phyloP scores from a whole-genome alignment of 2,113 vertebrate species.

The Tautogolabrus adspersus region DNA sequence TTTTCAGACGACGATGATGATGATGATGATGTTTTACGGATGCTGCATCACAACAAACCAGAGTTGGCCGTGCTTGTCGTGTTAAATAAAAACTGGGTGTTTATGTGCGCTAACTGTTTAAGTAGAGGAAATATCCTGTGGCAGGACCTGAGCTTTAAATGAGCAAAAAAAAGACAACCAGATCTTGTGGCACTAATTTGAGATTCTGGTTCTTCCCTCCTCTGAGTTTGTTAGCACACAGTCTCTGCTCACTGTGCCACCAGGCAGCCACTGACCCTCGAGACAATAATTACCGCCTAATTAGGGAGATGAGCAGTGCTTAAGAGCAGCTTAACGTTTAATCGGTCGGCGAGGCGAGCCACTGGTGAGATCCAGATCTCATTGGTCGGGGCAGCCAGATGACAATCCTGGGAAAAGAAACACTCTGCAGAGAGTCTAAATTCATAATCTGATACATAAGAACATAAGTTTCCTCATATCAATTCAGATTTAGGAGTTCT shows the following conservation, averaged over 20 bases:
- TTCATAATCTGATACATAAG: background rate
- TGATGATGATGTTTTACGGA: background rate
- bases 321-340: slow-evolving; percentile 75
- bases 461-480: background rate
- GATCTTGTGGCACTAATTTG: slow-evolving; percentile 1
- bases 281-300: slow-evolving; percentile 80
- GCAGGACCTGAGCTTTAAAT: slow-evolving; percentile 26
- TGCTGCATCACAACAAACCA: background rate
- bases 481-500: background rate
- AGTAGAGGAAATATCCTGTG: slow-evolving; percentile 38
- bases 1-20: background rate
- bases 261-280: slow-evolving; percentile 46
- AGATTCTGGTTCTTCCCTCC: background rate
- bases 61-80: background rate
- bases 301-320: slow-evolving; percentile 80
- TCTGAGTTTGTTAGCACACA: slow-evolving; percentile 36
- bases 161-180: background rate
- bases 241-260: slow-evolving; percentile 28
- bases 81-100: slow-evolving; percentile 59
- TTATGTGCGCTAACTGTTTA: slow-evolving; percentile 50
- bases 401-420: background rate
- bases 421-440: background rate
- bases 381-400: slow-evolving; percentile 16
- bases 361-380: slow-evolving; percentile 51
- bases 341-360: slow-evolving; percentile 49